Evolutionary conservation across 2,797 vertebrate species (phyloP).

Genomic region (Mareca strepera): DNA sequence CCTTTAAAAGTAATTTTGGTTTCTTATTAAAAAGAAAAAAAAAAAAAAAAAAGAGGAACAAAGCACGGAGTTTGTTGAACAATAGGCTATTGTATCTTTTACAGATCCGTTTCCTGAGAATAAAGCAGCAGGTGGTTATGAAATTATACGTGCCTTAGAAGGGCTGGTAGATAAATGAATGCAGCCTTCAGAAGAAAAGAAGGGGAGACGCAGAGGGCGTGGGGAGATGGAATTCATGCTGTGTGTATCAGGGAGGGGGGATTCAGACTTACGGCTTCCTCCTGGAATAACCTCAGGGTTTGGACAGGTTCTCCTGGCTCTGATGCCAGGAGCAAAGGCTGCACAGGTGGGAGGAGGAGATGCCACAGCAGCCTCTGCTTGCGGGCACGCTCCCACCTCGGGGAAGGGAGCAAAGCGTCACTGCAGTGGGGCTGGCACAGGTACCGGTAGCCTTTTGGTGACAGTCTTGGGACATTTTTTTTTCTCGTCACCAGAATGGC

Average conservation of each 20-base stretch:
- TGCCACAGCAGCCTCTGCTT: neutral
- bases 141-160: constrained; percentile 37
- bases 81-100: constrained; percentile 52
- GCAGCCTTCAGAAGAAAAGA: neutral
- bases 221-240: neutral
- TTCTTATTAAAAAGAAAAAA: constrained; percentile 47
- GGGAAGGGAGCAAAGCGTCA: accelerated
- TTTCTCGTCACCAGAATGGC: neutral
- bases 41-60: constrained; percentile 25
- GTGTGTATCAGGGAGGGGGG: neutral
- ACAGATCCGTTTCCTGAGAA: constrained; percentile 37
- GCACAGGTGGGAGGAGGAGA: neutral
- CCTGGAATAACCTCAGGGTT: neutral
- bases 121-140: constrained; percentile 59
- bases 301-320: neutral
- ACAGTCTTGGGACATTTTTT: accelerated
- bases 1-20: constrained; percentile 50
- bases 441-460: neutral
- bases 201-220: neutral
- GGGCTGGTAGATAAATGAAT: constrained; percentile 9
- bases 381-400: neutral
- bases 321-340: neutral
- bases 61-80: neutral
- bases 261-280: neutral
- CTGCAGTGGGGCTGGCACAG: neutral